phyloP scores from a whole-genome alignment of 1,140 invertebrate species.

The Myzus persicae region DNA sequence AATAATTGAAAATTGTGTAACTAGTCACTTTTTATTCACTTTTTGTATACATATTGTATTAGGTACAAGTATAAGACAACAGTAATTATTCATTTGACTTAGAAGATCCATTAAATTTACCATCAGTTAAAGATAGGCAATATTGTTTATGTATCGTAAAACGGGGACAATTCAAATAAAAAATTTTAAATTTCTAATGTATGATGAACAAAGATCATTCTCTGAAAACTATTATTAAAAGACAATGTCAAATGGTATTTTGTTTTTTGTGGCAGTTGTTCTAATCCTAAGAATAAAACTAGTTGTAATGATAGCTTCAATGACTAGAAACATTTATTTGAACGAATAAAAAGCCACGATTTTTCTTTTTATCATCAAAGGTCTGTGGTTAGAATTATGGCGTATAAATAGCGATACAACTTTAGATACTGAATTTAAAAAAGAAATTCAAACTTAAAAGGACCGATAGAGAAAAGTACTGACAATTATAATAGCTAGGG shows the following conservation, averaged over 20 bases:
- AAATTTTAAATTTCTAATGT: slow-evolving; percentile 23
- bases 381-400: slow-evolving; percentile 13
- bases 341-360: slow-evolving; percentile 22
- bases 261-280: slow-evolving; percentile 7
- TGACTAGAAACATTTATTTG: slow-evolving; percentile 20
- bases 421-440: neutral
- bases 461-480: slow-evolving; percentile 50
- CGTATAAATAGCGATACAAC: neutral
- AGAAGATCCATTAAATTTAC: slow-evolving; percentile 1
- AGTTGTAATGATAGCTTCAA: slow-evolving; percentile 7
- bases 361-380: neutral
- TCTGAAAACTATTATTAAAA: slow-evolving; percentile 30
- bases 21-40: neutral
- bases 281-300: neutral
- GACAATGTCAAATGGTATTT: slow-evolving; percentile 10
- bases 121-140: neutral
- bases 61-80: neutral
- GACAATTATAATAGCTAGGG: slow-evolving; percentile 59
- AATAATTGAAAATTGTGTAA: neutral
- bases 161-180: slow-evolving; percentile 8
- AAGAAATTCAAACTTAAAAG: slow-evolving; percentile 3
- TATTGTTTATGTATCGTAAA: neutral
- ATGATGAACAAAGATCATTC: slow-evolving; percentile 21
- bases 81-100: neutral
- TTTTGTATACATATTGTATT: neutral